Evolutionary conservation across 2,113 vertebrate genomes (phyloP).

Genomic region (Vimba vimba): DNA sequence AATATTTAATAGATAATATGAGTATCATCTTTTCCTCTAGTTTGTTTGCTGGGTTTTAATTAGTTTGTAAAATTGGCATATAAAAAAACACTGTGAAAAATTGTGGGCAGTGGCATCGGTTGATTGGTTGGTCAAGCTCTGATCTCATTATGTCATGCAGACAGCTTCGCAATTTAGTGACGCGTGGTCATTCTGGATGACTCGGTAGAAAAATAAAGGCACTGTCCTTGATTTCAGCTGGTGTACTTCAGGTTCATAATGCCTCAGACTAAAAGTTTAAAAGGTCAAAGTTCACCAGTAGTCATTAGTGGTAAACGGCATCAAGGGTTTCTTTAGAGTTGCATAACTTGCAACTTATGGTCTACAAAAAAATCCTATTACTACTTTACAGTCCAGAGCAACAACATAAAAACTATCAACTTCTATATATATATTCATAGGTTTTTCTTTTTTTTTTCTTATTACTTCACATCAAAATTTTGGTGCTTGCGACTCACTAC

Average conservation of each 20-base stretch:
- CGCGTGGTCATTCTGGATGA: conserved; percentile 63
- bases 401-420: conserved; percentile 69
- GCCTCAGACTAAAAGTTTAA: conserved; percentile 72
- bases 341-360: conserved; percentile 72
- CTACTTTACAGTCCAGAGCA: conserved; percentile 66
- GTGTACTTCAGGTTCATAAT: conserved; percentile 85
- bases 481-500: conserved; percentile 64
- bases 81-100: background rate
- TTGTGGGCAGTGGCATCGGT: conserved; percentile 28
- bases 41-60: background rate
- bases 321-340: conserved; percentile 76
- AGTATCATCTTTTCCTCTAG: background rate
- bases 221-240: conserved; percentile 84
- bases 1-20: background rate
- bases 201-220: conserved; percentile 78
- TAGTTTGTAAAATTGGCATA: background rate
- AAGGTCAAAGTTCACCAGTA: conserved; percentile 54
- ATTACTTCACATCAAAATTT: conserved; percentile 66
- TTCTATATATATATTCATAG: conserved; percentile 66
- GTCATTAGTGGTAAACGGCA: conserved; percentile 60
- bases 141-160: conserved; percentile 31
- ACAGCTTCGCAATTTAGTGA: conserved; percentile 63
- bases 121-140: conserved; percentile 27
- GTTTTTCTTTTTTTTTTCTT: conserved; percentile 57
- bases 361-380: conserved; percentile 67